Base-by-base conservation (phyloP, 2,888 invertebrate genomes). In the Thereva unica region DNA sequence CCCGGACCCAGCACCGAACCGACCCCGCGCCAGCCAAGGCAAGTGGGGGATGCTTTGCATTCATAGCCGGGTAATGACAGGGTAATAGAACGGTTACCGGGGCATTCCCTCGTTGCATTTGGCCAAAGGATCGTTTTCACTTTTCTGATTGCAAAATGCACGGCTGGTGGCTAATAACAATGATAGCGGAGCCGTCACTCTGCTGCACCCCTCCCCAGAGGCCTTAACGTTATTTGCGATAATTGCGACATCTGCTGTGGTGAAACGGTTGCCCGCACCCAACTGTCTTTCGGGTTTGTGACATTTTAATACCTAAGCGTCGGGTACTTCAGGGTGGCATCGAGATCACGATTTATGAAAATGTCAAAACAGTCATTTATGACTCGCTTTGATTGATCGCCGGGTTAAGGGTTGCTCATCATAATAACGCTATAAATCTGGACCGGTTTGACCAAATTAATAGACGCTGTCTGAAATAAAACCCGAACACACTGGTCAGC, bases 231-330 rank as follows among this genome's bases (percentile, higher is more conserved):
- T 38, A 49, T 59, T 59, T 59, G 47, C 9, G 49, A 59, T 59
- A 59, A 59, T 59, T 59, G 59, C 38, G 38, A 59, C 59, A 59
- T 59, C 59, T 59, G 59, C 59, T 47, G 47, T 37, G 49, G 59
- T 59, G 49, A 37, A 37, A 35, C 47, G 59, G 59, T 59, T 59
- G 49, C 49, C 59, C 59, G 59, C 59, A 59, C 59, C 23, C 47
- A 44, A 56, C 35, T 56, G 56, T 34, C n/a, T 44, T 56, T n/a
- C 42, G 7, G 7, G 12, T 42, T 44, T 56, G 23, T 23, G 34
- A 56, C 56, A 44, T 34, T 56, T 44, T 10, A 23, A 56, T 56
- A 12, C 4, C 10, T 50, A 23, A 50, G 9, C n/a, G 44, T 3
- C 3, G 6, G 35, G 12, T 8, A 47, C n/a, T 55, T 40, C 12